Evolutionary conservation across 2,888 invertebrate species (phyloP).

Genomic region (Exocentrus adspersus): DNA sequence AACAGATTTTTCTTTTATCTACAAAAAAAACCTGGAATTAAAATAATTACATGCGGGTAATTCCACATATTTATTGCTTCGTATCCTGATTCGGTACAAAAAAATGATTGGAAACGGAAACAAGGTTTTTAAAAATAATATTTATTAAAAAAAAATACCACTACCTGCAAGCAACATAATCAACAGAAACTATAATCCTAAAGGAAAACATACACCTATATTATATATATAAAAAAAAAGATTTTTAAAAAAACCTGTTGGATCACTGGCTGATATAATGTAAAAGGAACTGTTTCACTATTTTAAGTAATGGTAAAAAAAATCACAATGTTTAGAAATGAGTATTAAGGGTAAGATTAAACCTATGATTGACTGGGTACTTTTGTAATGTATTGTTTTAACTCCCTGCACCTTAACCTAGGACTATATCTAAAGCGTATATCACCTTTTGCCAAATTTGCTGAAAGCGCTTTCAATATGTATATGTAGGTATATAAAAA

Average conservation of each 20-base stretch:
- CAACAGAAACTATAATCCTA: constrained; percentile 16
- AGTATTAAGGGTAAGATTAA: constrained; percentile 15
- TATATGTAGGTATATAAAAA: too few relatives aligned
- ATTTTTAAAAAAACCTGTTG: neutral
- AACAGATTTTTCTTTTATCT: constrained; percentile 6
- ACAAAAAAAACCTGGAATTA: neutral
- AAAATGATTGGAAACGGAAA: neutral
- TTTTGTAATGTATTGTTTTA: neutral
- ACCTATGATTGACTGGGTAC: constrained; percentile 6
- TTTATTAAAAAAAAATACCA: constrained; percentile 22
- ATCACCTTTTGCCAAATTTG: constrained; percentile 14
- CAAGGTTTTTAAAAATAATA: constrained; percentile 1
- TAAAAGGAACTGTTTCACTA: constrained; percentile 18
- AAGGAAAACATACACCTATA: constrained; percentile 8
- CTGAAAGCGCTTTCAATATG: constrained; percentile 4
- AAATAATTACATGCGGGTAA: too few relatives aligned
- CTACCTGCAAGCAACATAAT: constrained; percentile 22
- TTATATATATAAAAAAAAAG: too few relatives aligned
- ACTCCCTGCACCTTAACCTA: constrained; percentile 17
- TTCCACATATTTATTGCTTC: too few relatives aligned
- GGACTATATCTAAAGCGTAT: constrained; percentile 14
- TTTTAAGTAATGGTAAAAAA: constrained; percentile 23
- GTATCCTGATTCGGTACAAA: too few relatives aligned
- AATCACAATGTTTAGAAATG: constrained; percentile 22
- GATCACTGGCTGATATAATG: constrained; percentile 20